Conservation (phyloP, 2,113 vertebrate genomes). For the Lonchura striata region DNA sequence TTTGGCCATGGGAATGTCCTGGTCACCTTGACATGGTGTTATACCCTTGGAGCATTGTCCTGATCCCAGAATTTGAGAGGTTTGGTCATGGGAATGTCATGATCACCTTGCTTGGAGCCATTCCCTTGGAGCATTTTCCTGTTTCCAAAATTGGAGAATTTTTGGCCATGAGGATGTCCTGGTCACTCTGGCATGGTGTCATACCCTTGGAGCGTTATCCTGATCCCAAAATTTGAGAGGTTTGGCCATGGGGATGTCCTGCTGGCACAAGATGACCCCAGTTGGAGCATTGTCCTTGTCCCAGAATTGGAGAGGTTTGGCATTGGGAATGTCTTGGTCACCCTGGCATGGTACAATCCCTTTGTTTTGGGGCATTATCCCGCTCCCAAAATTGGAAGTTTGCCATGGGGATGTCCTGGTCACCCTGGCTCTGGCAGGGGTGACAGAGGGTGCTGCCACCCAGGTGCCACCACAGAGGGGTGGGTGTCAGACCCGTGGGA, state of each 20-base stretch:
- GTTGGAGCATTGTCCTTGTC: accelerated
- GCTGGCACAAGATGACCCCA: not conserved
- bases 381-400: not conserved
- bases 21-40: no score
- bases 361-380: not conserved
- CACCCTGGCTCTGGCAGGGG: not conserved
- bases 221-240: accelerated
- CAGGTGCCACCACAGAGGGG: not conserved
- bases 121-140: no score
- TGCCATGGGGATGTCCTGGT: accelerated
- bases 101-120: not conserved
- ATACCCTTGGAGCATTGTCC: no score
- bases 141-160: no score
- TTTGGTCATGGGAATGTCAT: no score
- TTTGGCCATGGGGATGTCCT: not conserved
- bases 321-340: accelerated
- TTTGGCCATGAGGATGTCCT: not conserved
- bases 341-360: accelerated
- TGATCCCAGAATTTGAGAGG: not conserved
- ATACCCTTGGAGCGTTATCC: not conserved
- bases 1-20: no score
- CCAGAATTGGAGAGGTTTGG: not conserved
- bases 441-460: not conserved
- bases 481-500: no score
- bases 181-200: no score